Percentiles rank a stretch among this genome's conserved stretches.
Evolutionary conservation across 2,797 vertebrate species (phyloP).

Genomic region (Platyrinchus mystaceus): DNA sequence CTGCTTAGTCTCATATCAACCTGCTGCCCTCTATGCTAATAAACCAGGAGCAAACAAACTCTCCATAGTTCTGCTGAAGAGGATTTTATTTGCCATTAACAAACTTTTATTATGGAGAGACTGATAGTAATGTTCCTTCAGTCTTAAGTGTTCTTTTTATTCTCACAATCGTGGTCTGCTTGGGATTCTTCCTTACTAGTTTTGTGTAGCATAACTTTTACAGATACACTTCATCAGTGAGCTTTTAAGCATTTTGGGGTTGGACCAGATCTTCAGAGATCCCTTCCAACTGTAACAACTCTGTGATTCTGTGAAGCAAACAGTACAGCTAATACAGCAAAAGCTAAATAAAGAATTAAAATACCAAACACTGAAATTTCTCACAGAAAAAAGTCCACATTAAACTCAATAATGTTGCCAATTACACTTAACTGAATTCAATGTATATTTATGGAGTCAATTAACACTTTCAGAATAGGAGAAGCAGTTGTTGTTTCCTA

Average conservation of each 20-base stretch:
- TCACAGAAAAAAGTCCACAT: not conserved
- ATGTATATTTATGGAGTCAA: not conserved
- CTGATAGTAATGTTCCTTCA: not conserved
- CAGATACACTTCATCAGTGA: not conserved
- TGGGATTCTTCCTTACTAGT: not conserved
- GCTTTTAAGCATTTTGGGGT: not conserved
- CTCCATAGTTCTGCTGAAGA: not conserved
- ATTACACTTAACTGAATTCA: not conserved
- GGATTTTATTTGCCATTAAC: not conserved
- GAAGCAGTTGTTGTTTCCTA: not conserved
- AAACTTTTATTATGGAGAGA: not conserved
- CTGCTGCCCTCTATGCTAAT: not conserved
- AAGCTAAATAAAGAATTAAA: not conserved
- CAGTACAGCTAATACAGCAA: not conserved
- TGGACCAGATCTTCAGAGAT: not conserved
- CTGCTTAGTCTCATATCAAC: not conserved
- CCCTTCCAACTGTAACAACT: not conserved
- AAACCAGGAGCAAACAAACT: not conserved
- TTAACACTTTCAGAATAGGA: not conserved
- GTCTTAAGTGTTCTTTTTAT: not conserved
- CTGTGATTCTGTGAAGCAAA: not conserved
- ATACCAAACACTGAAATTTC: not conserved
- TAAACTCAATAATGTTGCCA: not conserved
- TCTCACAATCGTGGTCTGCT: accelerated
- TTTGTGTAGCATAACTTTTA: not conserved